Conservation (phyloP, 2,797 vertebrate species). For the Buphagus erythrorhynchus region DNA sequence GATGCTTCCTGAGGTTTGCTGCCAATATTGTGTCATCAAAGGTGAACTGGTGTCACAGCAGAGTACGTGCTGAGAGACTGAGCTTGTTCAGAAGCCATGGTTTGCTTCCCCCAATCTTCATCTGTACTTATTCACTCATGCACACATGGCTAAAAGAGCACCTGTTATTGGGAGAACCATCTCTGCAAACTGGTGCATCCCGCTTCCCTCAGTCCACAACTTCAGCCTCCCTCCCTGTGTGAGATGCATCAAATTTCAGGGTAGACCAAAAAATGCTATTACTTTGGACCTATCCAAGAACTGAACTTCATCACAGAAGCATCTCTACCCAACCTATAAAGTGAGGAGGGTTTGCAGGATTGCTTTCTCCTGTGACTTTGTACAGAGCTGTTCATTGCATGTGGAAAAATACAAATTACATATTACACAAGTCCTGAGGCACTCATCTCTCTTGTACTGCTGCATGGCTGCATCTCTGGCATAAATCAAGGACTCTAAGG, state of each 20-base stretch:
- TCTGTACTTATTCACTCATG: background rate
- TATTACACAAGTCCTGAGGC: background rate
- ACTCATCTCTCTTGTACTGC: background rate
- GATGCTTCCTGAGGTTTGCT: conserved; percentile 15
- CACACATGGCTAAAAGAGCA: background rate
- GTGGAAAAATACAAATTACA: background rate
- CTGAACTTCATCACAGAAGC: background rate
- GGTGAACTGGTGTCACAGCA: background rate
- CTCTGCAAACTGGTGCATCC: background rate
- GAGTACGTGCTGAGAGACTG: background rate
- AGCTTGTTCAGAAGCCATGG: background rate
- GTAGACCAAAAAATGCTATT: background rate
- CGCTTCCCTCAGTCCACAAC: background rate
- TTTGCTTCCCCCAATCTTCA: background rate
- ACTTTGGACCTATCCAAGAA: background rate
- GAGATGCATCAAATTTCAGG: background rate
- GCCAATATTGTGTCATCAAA: background rate
- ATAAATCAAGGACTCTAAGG: background rate
- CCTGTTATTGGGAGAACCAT: background rate
- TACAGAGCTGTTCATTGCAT: background rate
- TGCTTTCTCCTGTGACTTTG: background rate
- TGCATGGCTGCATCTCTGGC: background rate
- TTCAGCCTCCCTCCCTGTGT: background rate
- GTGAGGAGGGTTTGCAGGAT: background rate
- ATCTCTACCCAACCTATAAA: background rate